Percentiles rank a stretch among this genome's conserved stretches.
Evolutionary conservation across 53 echinoderm and acorn worm species (phyloP).

Genomic region (Crossaster papposus): DNA sequence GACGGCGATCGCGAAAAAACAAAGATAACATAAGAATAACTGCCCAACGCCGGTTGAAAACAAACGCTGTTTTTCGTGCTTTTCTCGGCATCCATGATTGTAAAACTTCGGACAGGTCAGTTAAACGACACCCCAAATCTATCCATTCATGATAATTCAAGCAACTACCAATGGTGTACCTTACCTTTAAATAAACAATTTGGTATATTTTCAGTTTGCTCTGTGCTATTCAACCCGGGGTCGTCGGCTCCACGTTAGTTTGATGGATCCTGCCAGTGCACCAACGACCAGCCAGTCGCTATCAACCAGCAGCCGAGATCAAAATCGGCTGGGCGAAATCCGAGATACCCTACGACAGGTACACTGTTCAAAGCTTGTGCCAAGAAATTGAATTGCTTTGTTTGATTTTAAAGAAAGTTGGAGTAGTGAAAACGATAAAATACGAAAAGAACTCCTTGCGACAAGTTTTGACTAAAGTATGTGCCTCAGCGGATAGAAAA

Average conservation of each 20-base stretch:
- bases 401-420: background rate
- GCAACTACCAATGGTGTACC: background rate
- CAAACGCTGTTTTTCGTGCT: too few relatives aligned
- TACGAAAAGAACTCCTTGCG: too few relatives aligned
- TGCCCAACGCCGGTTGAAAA: too few relatives aligned
- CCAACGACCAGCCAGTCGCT: background rate
- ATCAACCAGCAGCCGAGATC: background rate
- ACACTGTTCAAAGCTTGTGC: background rate
- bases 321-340: background rate
- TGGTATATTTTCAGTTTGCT: constrained; percentile 15
- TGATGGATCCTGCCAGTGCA: constrained; percentile 18
- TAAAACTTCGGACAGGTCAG: too few relatives aligned
- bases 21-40: too few relatives aligned
- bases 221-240: constrained; percentile 41
- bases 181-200: too few relatives aligned
- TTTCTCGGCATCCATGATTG: too few relatives aligned
- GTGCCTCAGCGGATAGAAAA: too few relatives aligned
- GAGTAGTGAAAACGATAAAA: background rate
- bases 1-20: too few relatives aligned
- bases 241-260: constrained; percentile 27
- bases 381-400: background rate
- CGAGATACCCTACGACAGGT: constrained; percentile 8
- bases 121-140: too few relatives aligned
- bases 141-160: background rate
- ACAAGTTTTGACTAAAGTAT: too few relatives aligned